A percentile compares a stretch with the other conserved stretches of the same genome.
phyloP scores from a whole-genome alignment of 2,113 vertebrate genomes.

The Motacilla alba region DNA sequence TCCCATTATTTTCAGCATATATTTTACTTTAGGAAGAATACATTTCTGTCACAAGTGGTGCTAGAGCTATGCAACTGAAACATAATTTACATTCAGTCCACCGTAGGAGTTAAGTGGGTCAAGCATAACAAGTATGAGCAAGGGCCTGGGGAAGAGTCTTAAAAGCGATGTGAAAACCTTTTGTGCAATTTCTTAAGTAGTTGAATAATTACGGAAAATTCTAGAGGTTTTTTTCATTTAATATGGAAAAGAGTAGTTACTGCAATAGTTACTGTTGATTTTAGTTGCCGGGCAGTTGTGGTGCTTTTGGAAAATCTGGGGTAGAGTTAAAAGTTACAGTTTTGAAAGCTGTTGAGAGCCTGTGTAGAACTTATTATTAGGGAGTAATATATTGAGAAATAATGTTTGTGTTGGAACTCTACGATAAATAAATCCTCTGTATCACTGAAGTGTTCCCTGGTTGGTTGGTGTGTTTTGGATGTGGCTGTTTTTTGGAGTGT shows the following conservation, averaged over 20 bases:
- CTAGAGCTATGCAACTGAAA: not conserved
- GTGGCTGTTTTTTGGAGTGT: not conserved
- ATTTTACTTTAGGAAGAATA: not conserved
- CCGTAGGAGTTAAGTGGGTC: fast-evolving
- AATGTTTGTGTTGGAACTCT: not conserved
- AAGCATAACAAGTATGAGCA: not conserved
- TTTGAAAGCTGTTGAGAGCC: not conserved
- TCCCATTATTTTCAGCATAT: not conserved
- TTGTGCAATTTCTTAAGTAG: not conserved
- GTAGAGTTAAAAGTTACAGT: not conserved
- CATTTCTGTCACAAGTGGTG: fast-evolving
- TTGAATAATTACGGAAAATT: not conserved
- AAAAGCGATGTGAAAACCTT: not conserved
- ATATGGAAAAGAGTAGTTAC: not conserved
- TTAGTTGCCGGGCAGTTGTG: not conserved
- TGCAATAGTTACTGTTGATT: not conserved
- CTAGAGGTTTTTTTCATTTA: not conserved
- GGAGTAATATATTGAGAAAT: not conserved
- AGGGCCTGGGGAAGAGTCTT: not conserved
- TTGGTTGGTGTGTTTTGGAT: not conserved
- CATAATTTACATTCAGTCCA: not conserved
- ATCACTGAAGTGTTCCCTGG: too few relatives aligned
- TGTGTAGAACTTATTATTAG: not conserved
- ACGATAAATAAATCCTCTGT: not conserved
- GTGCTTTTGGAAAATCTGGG: not conserved